A percentile compares a stretch with the other conserved stretches of the same genome.
phyloP scores from a whole-genome alignment of 2,888 invertebrate genomes.

The Drosophila meridionalis region DNA sequence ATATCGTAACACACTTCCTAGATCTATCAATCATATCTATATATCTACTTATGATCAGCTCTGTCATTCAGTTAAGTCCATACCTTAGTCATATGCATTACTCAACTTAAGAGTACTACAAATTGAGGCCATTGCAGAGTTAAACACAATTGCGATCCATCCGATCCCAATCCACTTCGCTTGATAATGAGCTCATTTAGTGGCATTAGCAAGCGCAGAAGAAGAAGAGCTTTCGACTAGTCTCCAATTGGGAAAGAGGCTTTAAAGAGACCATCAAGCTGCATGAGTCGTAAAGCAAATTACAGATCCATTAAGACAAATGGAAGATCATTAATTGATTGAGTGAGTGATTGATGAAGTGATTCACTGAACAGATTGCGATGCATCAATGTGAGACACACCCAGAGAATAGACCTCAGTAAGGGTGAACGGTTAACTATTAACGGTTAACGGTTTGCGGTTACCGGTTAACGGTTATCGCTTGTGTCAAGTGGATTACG shows the following conservation, averaged over 20 bases:
- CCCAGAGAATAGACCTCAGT: not conserved
- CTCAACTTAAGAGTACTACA: not conserved
- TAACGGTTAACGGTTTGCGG: not conserved
- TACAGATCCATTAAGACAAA: conserved; percentile 15
- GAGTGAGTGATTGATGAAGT: not conserved
- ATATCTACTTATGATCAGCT: not conserved
- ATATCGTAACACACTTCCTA: no score
- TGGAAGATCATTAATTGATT: conserved; percentile 19
- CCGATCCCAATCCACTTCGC: not conserved
- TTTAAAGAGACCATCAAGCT: conserved; percentile 2
- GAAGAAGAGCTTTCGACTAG: conserved; percentile 6
- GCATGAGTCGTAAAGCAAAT: conserved; percentile 31
- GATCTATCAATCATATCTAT: no score
- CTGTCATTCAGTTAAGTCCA: not conserved
- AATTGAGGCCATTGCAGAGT: not conserved
- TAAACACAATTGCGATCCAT: not conserved
- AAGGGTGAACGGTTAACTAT: not conserved
- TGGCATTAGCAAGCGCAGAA: not conserved
- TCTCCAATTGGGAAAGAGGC: conserved; percentile 3
- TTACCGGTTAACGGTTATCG: not conserved
- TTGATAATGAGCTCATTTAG: conserved; percentile 10
- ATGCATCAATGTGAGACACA: not conserved
- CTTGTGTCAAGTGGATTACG: conserved; percentile 31
- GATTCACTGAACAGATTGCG: not conserved
- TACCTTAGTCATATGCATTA: not conserved